phyloP scores from a whole-genome alignment of 53 echinoderm and acorn worm genomes.

The Luidia sarsii region DNA sequence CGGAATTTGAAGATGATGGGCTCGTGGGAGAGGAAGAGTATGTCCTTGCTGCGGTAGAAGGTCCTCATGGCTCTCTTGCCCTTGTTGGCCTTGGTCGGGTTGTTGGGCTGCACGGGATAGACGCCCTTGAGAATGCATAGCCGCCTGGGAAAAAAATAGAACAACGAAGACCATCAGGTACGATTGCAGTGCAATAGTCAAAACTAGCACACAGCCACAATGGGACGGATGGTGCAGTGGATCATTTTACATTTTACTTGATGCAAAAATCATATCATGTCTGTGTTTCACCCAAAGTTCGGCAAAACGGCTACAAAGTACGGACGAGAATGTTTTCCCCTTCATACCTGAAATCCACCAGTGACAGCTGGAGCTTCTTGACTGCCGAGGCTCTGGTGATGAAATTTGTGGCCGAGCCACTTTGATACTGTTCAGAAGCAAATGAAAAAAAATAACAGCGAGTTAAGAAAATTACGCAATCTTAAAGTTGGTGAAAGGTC shows the following conservation, averaged over 20 bases:
- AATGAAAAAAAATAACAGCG: slow-evolving; percentile 6
- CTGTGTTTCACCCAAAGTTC: background rate
- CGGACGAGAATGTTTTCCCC: background rate
- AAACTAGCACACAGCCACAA: too few species aligned
- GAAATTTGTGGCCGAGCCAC: slow-evolving; percentile 88
- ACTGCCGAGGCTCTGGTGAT: slow-evolving; percentile 87
- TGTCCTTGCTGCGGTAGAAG: slow-evolving; percentile 93
- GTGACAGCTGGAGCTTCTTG: slow-evolving; percentile 78
- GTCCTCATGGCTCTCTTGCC: slow-evolving; percentile 73
- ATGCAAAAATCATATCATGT: too few species aligned
- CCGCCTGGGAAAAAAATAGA: too few species aligned
- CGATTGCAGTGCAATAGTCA: background rate
- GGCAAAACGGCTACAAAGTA: background rate
- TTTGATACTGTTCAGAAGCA: slow-evolving; percentile 62
- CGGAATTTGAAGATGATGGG: slow-evolving; percentile 89
- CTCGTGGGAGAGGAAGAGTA: slow-evolving; percentile 89
- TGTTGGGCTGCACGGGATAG: slow-evolving; percentile 92
- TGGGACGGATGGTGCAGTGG: too few species aligned
- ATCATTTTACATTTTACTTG: too few species aligned
- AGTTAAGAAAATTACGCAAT: too few species aligned
- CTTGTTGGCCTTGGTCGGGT: slow-evolving; percentile 83
- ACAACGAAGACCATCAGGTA: too few species aligned
- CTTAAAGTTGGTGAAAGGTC: too few species aligned
- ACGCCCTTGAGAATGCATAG: slow-evolving; percentile 96
- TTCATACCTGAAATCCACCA: slow-evolving; percentile 94